These are phyloP conservation scores for Ariolimax columbianus DNA, from an alignment of 2,888 invertebrate genomes.

Conservation along the genomic window DNA sequence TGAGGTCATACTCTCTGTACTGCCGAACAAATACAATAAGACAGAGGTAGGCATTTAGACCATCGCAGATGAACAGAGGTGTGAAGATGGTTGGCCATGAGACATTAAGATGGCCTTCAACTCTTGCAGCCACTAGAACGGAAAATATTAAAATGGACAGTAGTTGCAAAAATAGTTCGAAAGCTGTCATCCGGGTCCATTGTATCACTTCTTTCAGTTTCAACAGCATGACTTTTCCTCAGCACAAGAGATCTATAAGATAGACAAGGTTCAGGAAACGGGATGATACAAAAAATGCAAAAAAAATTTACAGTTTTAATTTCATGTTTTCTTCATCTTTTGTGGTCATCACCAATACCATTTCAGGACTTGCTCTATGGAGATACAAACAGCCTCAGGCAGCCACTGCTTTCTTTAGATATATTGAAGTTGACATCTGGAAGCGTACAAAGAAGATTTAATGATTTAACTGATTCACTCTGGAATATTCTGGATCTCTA, in stretches of 20 bases:
- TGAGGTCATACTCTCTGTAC: slow-evolving; percentile 84
- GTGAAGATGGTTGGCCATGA: slow-evolving; percentile 95
- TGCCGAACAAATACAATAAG: slow-evolving; percentile 95
- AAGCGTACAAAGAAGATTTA: too few relatives aligned
- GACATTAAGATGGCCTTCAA: slow-evolving; percentile 83
- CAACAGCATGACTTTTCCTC: slow-evolving; percentile 85
- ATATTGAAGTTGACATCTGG: too few relatives aligned
- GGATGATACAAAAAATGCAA: neutral
- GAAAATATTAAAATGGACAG: slow-evolving; percentile 90
- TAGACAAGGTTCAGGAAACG: neutral
- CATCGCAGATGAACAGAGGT: slow-evolving; percentile 94
- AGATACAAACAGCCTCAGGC: too few relatives aligned
- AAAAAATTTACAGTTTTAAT: neutral
- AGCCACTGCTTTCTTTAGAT: too few relatives aligned
- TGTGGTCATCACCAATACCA: too few relatives aligned
- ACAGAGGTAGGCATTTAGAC: slow-evolving; percentile 95
- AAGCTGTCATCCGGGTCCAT: slow-evolving; percentile 95
- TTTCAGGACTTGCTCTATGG: too few relatives aligned
- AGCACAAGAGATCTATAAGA: neutral
- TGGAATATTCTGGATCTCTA: too few relatives aligned
- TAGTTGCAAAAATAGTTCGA: slow-evolving; percentile 95
- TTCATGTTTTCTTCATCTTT: too few relatives aligned
- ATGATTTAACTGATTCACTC: too few relatives aligned
- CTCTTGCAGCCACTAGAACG: slow-evolving; percentile 88
- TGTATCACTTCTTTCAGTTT: slow-evolving; percentile 92